phyloP scores from a whole-genome alignment of 2,113 vertebrate genomes.

The Empidonax traillii region DNA sequence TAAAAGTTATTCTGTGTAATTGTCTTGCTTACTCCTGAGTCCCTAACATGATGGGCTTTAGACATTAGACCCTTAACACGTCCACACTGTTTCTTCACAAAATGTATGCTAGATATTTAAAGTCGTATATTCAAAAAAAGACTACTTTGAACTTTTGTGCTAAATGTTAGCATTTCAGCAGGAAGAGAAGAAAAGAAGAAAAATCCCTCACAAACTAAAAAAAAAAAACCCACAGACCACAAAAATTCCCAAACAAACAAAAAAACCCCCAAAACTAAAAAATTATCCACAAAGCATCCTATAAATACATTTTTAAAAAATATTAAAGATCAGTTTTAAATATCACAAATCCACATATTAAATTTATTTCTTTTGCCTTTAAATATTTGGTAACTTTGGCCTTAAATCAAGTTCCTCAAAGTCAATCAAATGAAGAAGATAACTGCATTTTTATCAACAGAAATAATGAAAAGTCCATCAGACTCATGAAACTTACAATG shows the following conservation, averaged over 20 bases:
- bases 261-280: background rate
- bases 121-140: background rate
- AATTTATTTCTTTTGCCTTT: background rate
- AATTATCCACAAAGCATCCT: background rate
- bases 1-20: background rate
- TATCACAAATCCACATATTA: background rate
- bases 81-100: background rate
- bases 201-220: background rate
- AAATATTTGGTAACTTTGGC: background rate
- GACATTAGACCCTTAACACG: background rate
- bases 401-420: background rate
- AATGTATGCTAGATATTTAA: background rate
- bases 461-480: background rate
- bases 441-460: background rate
- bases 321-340: background rate
- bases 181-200: background rate
- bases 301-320: accelerated
- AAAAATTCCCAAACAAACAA: too few species aligned
- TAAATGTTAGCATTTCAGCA: background rate
- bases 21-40: background rate
- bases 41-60: background rate
- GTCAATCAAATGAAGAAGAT: background rate
- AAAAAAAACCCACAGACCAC: background rate
- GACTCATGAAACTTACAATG: background rate
- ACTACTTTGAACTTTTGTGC: background rate